Conservation (phyloP, 1,140 invertebrate genomes). For the Ephestia elutella region DNA sequence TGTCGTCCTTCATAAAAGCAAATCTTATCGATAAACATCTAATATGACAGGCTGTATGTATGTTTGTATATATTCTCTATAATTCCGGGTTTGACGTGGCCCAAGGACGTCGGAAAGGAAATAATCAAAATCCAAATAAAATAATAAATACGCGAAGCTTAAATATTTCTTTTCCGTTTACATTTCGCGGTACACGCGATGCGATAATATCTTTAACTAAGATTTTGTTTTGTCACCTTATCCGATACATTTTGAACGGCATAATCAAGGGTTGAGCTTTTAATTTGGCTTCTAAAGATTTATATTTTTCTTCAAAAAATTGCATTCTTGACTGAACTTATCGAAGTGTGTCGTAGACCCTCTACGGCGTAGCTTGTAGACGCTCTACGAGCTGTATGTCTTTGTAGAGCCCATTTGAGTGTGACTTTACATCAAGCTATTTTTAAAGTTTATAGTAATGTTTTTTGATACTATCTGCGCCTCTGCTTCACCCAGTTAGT, state of each 20-base stretch:
- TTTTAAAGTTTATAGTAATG: too few species aligned
- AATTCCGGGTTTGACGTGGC: slow-evolving; percentile 9
- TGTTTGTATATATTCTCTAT: slow-evolving; percentile 14
- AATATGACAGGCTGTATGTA: slow-evolving; percentile 12
- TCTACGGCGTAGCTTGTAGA: not conserved
- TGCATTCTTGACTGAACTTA: too few species aligned
- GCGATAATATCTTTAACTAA: not conserved
- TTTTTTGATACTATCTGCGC: too few species aligned
- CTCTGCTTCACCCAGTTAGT: too few species aligned
- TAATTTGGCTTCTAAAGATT: not conserved
- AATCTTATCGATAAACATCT: slow-evolving; percentile 18
- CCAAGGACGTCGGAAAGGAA: slow-evolving; percentile 6
- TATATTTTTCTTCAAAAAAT: not conserved
- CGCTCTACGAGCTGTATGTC: not conserved
- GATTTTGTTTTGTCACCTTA: slow-evolving; percentile 7
- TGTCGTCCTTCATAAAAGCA: slow-evolving; percentile 22
- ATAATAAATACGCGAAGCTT: slow-evolving; percentile 5
- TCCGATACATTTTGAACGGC: not conserved
- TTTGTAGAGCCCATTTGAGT: not conserved
- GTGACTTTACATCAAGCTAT: too few species aligned
- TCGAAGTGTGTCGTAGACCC: not conserved
- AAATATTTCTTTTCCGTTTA: not conserved
- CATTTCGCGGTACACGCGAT: slow-evolving; percentile 2
- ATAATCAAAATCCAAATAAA: slow-evolving; percentile 5
- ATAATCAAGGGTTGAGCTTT: too few species aligned